A percentile compares a stretch with the other conserved stretches of the same genome.
phyloP scores from a whole-genome alignment of 2,113 vertebrate species.

The Sphaerodactylus townsendi region DNA sequence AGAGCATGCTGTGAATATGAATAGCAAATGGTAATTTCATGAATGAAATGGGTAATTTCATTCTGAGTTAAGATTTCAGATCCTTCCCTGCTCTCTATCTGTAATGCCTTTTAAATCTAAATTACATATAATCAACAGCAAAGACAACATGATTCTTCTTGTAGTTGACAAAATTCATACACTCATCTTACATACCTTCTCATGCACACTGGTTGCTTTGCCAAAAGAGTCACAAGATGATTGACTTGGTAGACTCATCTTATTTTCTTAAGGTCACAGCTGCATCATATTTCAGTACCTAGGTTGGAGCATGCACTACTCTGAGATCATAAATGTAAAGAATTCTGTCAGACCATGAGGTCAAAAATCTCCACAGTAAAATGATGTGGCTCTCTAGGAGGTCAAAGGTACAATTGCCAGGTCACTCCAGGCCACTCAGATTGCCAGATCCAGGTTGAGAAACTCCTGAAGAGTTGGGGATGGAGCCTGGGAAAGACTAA shows the following conservation, averaged over 20 bases:
- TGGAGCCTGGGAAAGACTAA: too few species aligned
- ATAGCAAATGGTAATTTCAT: too few species aligned
- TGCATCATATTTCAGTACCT: conserved; percentile 42
- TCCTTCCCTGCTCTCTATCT: conserved; percentile 41
- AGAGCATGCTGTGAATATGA: conserved; percentile 45
- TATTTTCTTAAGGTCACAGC: conserved; percentile 44
- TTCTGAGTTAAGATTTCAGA: conserved; percentile 27
- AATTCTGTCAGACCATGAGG: not conserved
- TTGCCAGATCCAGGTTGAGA: too few species aligned
- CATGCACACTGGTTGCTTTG: conserved; percentile 27
- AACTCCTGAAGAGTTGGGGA: too few species aligned
- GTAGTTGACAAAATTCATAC: conserved; percentile 51
- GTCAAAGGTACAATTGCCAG: not conserved
- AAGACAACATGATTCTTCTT: conserved; percentile 61
- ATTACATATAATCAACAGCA: conserved; percentile 57
- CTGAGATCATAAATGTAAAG: not conserved
- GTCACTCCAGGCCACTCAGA: too few species aligned
- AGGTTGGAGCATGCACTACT: not conserved
- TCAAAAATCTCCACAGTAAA: not conserved
- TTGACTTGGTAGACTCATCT: conserved; percentile 38
- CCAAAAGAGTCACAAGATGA: conserved; percentile 6
- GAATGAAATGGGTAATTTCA: conserved; percentile 53
- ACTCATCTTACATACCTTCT: conserved; percentile 48
- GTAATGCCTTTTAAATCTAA: conserved; percentile 52
- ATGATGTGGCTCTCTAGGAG: not conserved